phyloP scores from a whole-genome alignment of 2,113 vertebrate species.

The Clarias batrachus region DNA sequence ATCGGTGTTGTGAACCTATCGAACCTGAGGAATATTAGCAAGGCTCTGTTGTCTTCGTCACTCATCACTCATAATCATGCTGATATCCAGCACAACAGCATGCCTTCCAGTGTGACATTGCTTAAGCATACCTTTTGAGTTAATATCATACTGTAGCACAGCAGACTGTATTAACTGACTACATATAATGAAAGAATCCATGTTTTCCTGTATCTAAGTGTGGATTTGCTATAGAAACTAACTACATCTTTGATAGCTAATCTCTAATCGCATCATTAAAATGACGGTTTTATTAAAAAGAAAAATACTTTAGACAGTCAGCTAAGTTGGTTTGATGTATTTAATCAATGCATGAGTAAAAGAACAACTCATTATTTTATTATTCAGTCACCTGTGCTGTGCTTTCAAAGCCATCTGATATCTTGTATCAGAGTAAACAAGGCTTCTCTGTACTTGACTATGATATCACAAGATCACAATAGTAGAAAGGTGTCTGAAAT shows the following conservation, averaged over 20 bases:
- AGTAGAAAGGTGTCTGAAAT: constrained; percentile 3
- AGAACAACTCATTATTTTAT: constrained; percentile 4
- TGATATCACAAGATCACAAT: neutral
- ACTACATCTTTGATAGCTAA: neutral
- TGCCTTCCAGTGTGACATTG: too few relatives aligned
- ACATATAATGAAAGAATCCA: neutral
- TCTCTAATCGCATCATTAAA: constrained; percentile 13
- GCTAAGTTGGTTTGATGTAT: neutral
- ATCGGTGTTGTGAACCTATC: too few relatives aligned
- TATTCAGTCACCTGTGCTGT: neutral
- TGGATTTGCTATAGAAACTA: neutral
- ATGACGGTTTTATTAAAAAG: neutral
- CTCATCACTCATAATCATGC: too few relatives aligned
- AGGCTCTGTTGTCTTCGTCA: too few relatives aligned
- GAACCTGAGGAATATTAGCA: too few relatives aligned
- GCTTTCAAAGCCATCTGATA: constrained; percentile 7
- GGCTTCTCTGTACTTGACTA: constrained; percentile 11
- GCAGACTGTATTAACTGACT: neutral
- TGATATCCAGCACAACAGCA: too few relatives aligned
- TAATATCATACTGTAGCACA: neutral
- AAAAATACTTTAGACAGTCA: neutral
- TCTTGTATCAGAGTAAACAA: constrained; percentile 17
- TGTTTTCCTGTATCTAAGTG: neutral
- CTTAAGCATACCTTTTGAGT: neutral
- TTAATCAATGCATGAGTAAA: constrained; percentile 25